phyloP scores from a whole-genome alignment of 1,140 invertebrate genomes.

The Aphis craccivora region DNA sequence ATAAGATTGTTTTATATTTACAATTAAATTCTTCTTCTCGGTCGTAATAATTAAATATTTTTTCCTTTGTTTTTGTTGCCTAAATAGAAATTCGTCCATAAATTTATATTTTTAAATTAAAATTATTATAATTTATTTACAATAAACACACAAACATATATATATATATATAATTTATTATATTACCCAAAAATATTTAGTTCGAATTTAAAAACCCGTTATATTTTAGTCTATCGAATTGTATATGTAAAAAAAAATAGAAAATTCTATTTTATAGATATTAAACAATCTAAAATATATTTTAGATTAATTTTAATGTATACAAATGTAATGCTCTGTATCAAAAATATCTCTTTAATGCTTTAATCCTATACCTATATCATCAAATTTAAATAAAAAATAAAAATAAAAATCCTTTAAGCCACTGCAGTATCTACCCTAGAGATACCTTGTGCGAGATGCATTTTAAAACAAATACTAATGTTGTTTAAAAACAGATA shows the following conservation, averaged over 20 bases:
- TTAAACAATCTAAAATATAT: too few species aligned
- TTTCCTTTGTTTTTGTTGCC: background rate
- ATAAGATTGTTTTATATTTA: background rate
- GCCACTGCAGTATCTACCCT: background rate
- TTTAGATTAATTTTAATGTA: too few species aligned
- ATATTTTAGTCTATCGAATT: too few species aligned
- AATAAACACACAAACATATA: too few species aligned
- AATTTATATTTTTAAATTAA: too few species aligned
- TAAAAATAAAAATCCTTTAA: slow-evolving; percentile 28
- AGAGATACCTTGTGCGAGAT: background rate
- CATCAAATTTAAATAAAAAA: slow-evolving; percentile 15
- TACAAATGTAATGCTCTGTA: background rate
- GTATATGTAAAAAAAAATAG: too few species aligned
- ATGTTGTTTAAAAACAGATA: background rate
- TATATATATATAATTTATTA: too few species aligned
- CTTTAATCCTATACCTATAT: background rate
- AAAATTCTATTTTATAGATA: too few species aligned
- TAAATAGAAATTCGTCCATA: too few species aligned
- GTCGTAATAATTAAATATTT: background rate
- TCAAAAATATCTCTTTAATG: background rate
- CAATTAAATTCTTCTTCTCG: background rate
- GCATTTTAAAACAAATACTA: background rate
- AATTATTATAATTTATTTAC: too few species aligned
- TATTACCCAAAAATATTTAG: too few species aligned
- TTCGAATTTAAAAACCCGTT: too few species aligned